Percentiles rank a stretch among this genome's conserved stretches.
Conservation (phyloP, 1,140 invertebrate genomes). For the Phthorimaea operculella region DNA sequence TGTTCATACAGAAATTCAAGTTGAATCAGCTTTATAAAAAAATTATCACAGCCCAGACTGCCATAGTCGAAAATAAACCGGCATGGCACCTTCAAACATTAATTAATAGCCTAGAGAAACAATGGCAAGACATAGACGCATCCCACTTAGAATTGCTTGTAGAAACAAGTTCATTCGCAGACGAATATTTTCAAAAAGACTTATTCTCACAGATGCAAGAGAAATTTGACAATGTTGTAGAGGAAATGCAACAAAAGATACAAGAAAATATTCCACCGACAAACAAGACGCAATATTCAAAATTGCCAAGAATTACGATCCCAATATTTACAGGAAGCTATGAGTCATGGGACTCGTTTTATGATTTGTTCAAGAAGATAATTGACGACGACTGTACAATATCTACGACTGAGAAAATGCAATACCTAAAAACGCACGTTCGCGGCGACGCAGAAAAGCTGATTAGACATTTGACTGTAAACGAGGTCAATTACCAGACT, state of each 20-base stretch:
- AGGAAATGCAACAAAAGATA: conserved; percentile 2
- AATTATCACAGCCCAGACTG: neutral
- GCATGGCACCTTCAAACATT: conserved; percentile 3
- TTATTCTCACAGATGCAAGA: conserved; percentile 3
- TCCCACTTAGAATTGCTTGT: neutral
- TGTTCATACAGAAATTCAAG: conserved; percentile 5
- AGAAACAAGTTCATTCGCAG: neutral
- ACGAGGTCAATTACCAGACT: conserved; percentile 7
- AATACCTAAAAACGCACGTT: neutral
- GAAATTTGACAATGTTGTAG: neutral
- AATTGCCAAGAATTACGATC: conserved; percentile 8
- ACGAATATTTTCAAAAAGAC: conserved; percentile 6
- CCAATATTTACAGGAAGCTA: conserved; percentile 8
- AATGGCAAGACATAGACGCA: conserved; percentile 6
- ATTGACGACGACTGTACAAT: conserved; percentile 9
- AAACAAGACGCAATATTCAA: neutral
- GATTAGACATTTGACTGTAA: neutral
- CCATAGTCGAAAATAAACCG: conserved; percentile 3
- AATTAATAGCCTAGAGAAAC: conserved; percentile 3
- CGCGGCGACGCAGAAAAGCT: conserved; percentile 8
- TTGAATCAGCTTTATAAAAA: neutral
- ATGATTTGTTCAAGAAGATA: conserved; percentile 8
- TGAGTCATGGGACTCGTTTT: conserved; percentile 8
- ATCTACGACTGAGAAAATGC: neutral
- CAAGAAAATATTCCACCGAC: neutral